These are phyloP conservation scores for Trichogramma pretiosum DNA, from an alignment of 1,140 invertebrate genomes.

Conservation along the genomic window DNA sequence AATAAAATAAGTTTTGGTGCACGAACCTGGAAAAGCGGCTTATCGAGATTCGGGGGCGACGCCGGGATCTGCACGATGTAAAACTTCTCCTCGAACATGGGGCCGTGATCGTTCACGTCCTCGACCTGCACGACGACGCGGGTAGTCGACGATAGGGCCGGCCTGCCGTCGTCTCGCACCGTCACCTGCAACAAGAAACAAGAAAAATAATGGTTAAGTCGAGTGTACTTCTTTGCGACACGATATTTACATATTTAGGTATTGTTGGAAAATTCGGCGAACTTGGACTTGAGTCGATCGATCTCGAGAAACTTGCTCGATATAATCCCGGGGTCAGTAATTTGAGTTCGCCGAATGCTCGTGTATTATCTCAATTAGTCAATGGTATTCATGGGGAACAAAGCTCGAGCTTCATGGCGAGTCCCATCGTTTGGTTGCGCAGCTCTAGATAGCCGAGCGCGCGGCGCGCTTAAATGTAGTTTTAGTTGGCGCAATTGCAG, in stretches of 20 bases:
- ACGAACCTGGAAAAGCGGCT: constrained; percentile 59
- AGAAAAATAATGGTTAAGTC: too few relatives aligned
- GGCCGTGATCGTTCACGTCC: constrained; percentile 78
- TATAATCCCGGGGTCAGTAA: too few relatives aligned
- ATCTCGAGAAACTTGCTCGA: too few relatives aligned
- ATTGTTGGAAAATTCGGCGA: not conserved
- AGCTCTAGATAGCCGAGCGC: too few relatives aligned
- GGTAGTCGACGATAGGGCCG: constrained; percentile 69
- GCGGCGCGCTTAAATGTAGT: too few relatives aligned
- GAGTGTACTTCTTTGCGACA: constrained; percentile 2
- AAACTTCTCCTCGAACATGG: constrained; percentile 70
- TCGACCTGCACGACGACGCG: constrained; percentile 71
- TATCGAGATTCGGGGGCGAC: constrained; percentile 40
- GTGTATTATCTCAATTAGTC: constrained; percentile 15
- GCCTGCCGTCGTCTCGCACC: constrained; percentile 70
- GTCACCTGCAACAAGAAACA: constrained; percentile 50
- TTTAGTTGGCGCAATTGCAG: too few relatives aligned
- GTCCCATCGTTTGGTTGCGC: too few relatives aligned
- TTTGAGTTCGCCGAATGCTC: too few relatives aligned
- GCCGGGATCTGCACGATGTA: constrained; percentile 74
- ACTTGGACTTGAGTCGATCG: not conserved
- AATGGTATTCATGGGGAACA: too few relatives aligned
- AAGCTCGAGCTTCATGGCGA: too few relatives aligned
- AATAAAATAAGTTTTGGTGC: too few relatives aligned
- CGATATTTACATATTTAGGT: constrained; percentile 13